Base-by-base conservation (phyloP, 2,888 invertebrate genomes). In the Gonocerus acuteangulatus region DNA sequence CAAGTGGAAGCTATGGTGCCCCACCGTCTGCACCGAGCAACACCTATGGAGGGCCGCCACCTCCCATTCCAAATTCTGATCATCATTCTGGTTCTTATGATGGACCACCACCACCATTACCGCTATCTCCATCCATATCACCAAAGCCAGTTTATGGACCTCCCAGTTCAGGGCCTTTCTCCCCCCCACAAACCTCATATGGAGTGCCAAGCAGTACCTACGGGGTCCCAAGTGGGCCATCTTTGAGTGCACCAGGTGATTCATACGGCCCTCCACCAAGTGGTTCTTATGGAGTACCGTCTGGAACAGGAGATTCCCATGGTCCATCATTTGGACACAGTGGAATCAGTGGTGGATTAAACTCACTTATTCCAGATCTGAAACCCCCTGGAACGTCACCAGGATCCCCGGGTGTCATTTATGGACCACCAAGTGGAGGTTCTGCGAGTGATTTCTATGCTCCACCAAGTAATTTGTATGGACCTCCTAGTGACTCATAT, bases 251-350 rank as follows among this genome's bases (percentile, higher is more conserved):
- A 42, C 67, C 67, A 23, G 64, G 60, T 18, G 45, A 39, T n/a
- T 62, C 36, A n/a, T 65, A 67, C 23, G 66, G 67, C 3, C 65
- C 67, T 16, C 66, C 67, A 16, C 48, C 49, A 0, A 59, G 45
- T 19, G 56, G 60, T 1, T 45, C n/a, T 21, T 60, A 49, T n/a
- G 36, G 48, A 44, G 61, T 60, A 36, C 63, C 61, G 22, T 57
- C 49, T 48, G 45, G 61, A 36, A 75, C 71, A 1, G 78, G 76
- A 64, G 78, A 79, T 67, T 80, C 79, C 1, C 81, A 80, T 67
- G 57, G 56, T 13, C 57, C 63, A 44, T 61, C 63, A 15, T n/a
- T n/a, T n/a, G 27, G 27, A 6, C 75, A 71, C 1, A 78, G 76
- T 64, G 78, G 80, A 6, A 9, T 16, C 3, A 42, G 16, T 11